phyloP scores from a whole-genome alignment of 2,113 vertebrate genomes.

The Cygnus atratus region DNA sequence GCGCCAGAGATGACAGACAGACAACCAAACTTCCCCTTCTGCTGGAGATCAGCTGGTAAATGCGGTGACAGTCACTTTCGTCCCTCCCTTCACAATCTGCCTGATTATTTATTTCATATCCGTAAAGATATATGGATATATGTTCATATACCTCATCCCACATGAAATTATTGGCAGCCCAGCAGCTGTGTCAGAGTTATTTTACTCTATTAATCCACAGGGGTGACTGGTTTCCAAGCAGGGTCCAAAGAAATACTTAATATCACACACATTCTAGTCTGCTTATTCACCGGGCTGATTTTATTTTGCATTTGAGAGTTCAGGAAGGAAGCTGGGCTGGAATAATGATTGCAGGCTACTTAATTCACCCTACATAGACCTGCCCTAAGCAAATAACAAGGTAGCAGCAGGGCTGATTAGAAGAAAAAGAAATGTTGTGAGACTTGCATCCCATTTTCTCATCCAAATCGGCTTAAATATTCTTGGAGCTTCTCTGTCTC shows the following conservation, averaged over 20 bases:
- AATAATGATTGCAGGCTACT: background rate
- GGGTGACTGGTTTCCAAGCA: background rate
- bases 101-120: background rate
- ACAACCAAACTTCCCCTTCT: background rate
- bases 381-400: background rate
- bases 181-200: background rate
- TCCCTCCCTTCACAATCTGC: background rate
- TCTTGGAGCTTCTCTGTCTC: background rate
- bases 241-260: background rate
- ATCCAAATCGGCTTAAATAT: background rate
- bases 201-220: background rate
- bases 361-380: background rate
- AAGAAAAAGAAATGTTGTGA: slow-evolving; percentile 3
- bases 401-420: background rate
- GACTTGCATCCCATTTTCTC: background rate
- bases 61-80: background rate
- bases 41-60: background rate
- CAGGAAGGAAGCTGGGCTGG: background rate
- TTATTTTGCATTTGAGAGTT: background rate
- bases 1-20: background rate
- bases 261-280: background rate
- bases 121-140: background rate
- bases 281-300: background rate
- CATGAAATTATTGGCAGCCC: background rate
- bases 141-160: background rate